Conservation (phyloP, 2,797 vertebrate genomes). For the Rhinichthys osculus region DNA sequence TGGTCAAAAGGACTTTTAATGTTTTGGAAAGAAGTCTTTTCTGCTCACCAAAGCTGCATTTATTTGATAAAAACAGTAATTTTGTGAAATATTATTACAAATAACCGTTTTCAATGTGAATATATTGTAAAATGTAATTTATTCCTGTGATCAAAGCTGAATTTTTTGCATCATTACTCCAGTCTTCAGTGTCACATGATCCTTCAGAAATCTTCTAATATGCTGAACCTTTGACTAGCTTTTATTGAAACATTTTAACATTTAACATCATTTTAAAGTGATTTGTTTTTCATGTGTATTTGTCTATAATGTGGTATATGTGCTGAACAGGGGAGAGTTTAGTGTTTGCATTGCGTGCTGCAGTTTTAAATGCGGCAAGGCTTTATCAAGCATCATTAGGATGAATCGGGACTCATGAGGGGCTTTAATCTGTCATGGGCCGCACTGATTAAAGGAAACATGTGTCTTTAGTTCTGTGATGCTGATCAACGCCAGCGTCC, state of each 20-base stretch:
- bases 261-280: neutral
- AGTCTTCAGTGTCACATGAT: neutral
- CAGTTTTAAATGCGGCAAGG: slow-evolving; percentile 52
- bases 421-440: slow-evolving; percentile 62
- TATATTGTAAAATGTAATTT: neutral
- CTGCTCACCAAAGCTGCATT: neutral
- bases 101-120: neutral
- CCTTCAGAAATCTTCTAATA: neutral
- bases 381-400: slow-evolving; percentile 60
- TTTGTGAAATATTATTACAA: neutral
- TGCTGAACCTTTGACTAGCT: neutral
- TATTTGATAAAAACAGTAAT: neutral
- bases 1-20: neutral
- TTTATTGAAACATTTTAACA: neutral
- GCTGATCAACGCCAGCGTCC: neutral
- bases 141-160: neutral
- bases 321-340: no score
- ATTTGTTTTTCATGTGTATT: neutral
- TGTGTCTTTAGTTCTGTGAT: slow-evolving; percentile 51
- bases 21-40: neutral
- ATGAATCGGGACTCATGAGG: slow-evolving; percentile 53
- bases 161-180: neutral
- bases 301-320: neutral
- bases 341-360: neutral
- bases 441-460: slow-evolving; percentile 69